Conservation (phyloP, 2,113 vertebrate species). For the Beaufortia kweichowensis region DNA sequence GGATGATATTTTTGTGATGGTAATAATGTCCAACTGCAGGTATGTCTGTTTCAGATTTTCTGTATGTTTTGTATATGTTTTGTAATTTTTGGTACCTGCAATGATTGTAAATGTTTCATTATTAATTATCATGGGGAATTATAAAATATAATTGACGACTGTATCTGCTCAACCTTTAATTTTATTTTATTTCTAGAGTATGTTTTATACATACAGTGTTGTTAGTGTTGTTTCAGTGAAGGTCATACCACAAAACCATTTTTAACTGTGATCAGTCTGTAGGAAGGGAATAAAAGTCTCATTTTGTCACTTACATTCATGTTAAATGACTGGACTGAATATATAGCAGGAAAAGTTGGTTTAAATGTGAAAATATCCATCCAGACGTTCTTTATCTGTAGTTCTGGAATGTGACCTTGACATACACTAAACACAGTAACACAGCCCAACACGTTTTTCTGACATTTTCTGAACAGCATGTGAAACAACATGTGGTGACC, state of each 20-base stretch:
- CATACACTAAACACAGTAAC: background rate
- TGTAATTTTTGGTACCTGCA: background rate
- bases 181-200: no score
- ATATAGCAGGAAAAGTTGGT: background rate
- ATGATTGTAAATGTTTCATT: background rate
- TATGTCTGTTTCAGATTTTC: background rate
- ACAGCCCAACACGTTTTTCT: background rate
- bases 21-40: background rate
- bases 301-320: no score
- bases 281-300: no score
- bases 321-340: no score
- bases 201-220: no score
- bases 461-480: slow-evolving; percentile 9
- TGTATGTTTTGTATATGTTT: background rate
- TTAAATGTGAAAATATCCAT: background rate
- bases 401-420: slow-evolving; percentile 5
- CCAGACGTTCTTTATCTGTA: background rate
- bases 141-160: background rate
- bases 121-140: no score
- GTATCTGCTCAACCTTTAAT: background rate
- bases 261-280: no score
- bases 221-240: no score
- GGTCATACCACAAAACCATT: no score
- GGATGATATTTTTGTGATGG: background rate
- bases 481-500: slow-evolving; percentile 28